Evolutionary conservation across 1,140 invertebrate species (phyloP).

Genomic region (Chrysomallon squamiferum): DNA sequence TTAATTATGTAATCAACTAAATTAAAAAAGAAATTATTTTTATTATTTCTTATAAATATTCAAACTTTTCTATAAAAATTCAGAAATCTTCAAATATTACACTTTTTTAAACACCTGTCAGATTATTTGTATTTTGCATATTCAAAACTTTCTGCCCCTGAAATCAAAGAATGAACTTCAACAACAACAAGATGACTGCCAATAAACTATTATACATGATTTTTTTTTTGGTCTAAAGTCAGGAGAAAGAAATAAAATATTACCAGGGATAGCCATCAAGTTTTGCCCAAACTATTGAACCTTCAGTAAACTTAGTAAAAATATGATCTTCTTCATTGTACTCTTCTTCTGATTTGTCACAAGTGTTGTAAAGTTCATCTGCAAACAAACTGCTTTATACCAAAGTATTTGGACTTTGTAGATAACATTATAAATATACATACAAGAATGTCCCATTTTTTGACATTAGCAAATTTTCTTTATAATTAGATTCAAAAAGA

Average conservation of each 20-base stretch:
- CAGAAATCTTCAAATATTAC: background rate
- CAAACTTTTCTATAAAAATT: background rate
- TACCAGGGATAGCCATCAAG: slow-evolving; percentile 73
- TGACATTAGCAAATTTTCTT: too few relatives aligned
- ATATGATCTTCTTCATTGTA: slow-evolving; percentile 63
- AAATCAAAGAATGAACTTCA: too few relatives aligned
- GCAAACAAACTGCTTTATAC: too few relatives aligned
- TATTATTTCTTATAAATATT: background rate
- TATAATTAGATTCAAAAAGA: too few relatives aligned
- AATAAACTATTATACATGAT: too few relatives aligned
- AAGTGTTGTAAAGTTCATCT: slow-evolving; percentile 66
- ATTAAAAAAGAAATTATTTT: background rate
- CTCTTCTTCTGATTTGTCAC: slow-evolving; percentile 63
- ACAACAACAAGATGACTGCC: too few relatives aligned
- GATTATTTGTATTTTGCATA: background rate
- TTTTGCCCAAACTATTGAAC: slow-evolving; percentile 73
- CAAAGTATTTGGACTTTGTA: too few relatives aligned
- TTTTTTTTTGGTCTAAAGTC: too few relatives aligned
- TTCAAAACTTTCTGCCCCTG: background rate
- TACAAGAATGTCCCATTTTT: too few relatives aligned
- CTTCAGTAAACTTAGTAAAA: slow-evolving; percentile 58
- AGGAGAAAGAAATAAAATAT: too few relatives aligned
- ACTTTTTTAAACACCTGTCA: background rate
- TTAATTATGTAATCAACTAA: background rate
- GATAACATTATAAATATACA: too few relatives aligned